Base-by-base conservation (phyloP, 2,113 vertebrate genomes). In the Motacilla tschutschensis region DNA sequence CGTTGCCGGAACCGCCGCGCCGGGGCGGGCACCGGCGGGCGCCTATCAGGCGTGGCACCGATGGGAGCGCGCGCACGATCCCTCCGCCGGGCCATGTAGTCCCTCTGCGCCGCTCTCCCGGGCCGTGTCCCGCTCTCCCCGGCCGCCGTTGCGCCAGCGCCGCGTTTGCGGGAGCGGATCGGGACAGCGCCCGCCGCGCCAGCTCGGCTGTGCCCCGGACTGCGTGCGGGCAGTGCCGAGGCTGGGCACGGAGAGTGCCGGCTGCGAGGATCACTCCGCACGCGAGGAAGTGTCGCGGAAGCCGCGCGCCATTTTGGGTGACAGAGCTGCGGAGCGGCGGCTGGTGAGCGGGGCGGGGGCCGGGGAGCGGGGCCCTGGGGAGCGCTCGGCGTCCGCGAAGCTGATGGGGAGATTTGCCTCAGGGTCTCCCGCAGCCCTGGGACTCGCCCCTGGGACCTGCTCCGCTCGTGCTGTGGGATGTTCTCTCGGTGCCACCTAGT, bases 41-140 rank as follows among this genome's bases (percentile, higher is more conserved):
- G 5, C 3, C 6, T 19, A 10, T 29, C 11, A 51, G 28, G 9
- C 46, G 47, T 4, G 24, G 54, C 0, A 60, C 54, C 0, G 0
- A 0, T 0, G 0, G 2, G 0, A 1, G 0, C 1, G 0, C 6
- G 0, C 1, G 0, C 0, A 0, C 8, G 3, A 8, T 87, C 33
- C 65, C 14, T 94, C 89, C 93, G 91, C 84, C 5, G 6, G 2
- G 0, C 31, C 38, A 83, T 19, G 41, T 83, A 89, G 58, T 88
- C 36, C 87, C 35, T 14, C 15, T 4, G 48, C 3, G 2, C 24
- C 21, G 8, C 65, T 9, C 6, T 31, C 6, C 18, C 6, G 4
- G 4, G 10, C 3, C 3, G 18, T 16, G 19, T 10, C 25, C 11
- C 9, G 14, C 12, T 21, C 20, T 54, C 21, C 6, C 9, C 4